Percentiles rank a stretch among this genome's conserved stretches.
phyloP scores from a whole-genome alignment of 2,113 vertebrate species.

The Sinocyclocheilus anophthalmus region DNA sequence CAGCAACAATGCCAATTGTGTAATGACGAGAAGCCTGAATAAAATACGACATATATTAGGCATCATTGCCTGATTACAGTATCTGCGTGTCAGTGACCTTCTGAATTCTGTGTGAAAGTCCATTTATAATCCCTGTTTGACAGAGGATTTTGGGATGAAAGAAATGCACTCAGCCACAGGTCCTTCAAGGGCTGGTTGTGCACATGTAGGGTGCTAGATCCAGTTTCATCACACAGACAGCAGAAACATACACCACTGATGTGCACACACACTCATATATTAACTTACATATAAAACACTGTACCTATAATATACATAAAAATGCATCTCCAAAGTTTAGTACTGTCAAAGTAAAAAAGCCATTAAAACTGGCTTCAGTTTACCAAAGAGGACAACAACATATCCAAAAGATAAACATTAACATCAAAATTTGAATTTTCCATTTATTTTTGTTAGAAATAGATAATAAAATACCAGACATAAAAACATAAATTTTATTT shows the following conservation, averaged over 20 bases:
- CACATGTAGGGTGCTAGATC: constrained; percentile 13
- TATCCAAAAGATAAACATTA: background rate
- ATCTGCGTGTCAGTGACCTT: constrained; percentile 4
- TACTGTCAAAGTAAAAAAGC: background rate
- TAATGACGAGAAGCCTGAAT: background rate
- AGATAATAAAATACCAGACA: background rate
- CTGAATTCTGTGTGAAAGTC: constrained; percentile 15
- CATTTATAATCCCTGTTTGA: constrained; percentile 34
- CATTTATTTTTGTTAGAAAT: background rate
- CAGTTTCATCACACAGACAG: background rate
- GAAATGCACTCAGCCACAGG: constrained; percentile 8
- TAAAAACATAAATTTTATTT: background rate
- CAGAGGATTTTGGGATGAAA: constrained; percentile 34
- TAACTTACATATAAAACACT: background rate
- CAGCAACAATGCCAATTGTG: background rate
- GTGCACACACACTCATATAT: background rate
- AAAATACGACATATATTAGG: constrained; percentile 25
- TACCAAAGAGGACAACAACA: background rate
- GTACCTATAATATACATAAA: background rate
- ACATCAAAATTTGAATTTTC: background rate
- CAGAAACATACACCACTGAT: background rate
- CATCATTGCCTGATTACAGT: constrained; percentile 6
- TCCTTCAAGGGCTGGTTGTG: background rate
- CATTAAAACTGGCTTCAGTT: background rate
- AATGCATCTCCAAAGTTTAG: background rate